Base-by-base conservation (phyloP, 2,888 invertebrate species). In the Drosophila testacea region DNA sequence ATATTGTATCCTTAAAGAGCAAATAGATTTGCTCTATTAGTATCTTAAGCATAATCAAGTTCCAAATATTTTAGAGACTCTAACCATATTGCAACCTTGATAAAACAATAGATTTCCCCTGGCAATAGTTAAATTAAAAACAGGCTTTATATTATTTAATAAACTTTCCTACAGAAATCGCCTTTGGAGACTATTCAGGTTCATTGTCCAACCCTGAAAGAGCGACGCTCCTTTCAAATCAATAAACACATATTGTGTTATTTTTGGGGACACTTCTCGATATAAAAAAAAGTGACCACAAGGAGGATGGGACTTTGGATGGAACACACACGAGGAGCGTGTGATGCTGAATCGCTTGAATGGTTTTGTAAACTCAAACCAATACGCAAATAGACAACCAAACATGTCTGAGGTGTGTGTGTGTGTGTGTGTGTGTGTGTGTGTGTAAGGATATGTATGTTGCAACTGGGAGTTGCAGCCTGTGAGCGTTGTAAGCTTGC, bases 321-420 rank as follows among this genome's bases (percentile, higher is more conserved):
- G 44, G 6, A 36, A 55, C 28, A 32, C 60, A 34, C 55, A 63
- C 48, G 36, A 42, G 54, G 44, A 52, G 56, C 48, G 48, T 42
- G 47, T 27, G 65, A 55, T 72, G 57, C 28, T 68, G 22, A 41
- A 60, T 71, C 65, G 70, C 73, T 79, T 79, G 63, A 76, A 38
- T 79, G 64, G 56, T 38, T 70, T 55, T 56, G 42, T 50, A 4
- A n/a, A 56, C 61, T 42, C 42, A 48, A 50, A 42, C 38, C 9
- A 36, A 47, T 36, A 60, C 50, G 41, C 36, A 36, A 10, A 56
- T 36, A 50, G 6, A 47, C 47, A 59, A 34, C n/a, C 22, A 22
- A 22, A 22, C 22, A 22, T 22, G 22, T 22, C 22, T 22, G 22
- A 22, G 22, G 22, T 22, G 13, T 28, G n/a, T n/a, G 11, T 32